Base-by-base conservation (phyloP, 2,113 vertebrate genomes). In the Xiphophorus hellerii region DNA sequence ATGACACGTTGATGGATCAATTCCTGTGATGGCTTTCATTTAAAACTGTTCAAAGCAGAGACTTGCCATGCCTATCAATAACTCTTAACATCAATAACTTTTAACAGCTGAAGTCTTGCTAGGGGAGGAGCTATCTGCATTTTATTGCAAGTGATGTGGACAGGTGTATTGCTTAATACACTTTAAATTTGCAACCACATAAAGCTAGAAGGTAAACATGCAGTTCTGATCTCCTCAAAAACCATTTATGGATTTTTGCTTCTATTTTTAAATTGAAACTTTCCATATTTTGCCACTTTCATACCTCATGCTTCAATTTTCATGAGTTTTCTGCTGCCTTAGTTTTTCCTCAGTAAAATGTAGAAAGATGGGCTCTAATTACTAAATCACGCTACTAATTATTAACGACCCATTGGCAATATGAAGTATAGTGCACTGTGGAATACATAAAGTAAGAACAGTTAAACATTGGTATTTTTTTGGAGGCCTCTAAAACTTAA, bases 1-100 rank as follows among this genome's bases (percentile, higher is more conserved):
- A 84, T 62, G 75, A 74, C 69, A 80, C 64, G 70, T 73, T 84
- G 84, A 90, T 73, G 73, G 87, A 89, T 92, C 89, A 86, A 76
- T 90, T 76, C 75, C 62, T 35, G 66, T 58, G 60, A 80, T 80
- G 77, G 63, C 89, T 91, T 85, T 88, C 81, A 86, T 81, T 86
- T 88, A 76, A 83, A 82, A 82, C 77, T 54, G 69, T 81, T 81
- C 69, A 79, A 73, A 71, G 74, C 20, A 20, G 60, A 78, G 87
- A 80, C 28, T 82, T 88, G 66, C 82, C 30, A 30, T 30, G 30
- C 30, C 74, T 89, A 90, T 92, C 78, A 22, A 92, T 92, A 69
- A 58, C 58, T 83, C 3, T 30, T 30, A 30, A 35, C 89, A 90
- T 92, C 78, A 22, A 92, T 92, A 69, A 58, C 58, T 82, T 33